Evolutionary conservation across 1,140 invertebrate species (phyloP).

Genomic region (Diorhabda carinulata): DNA sequence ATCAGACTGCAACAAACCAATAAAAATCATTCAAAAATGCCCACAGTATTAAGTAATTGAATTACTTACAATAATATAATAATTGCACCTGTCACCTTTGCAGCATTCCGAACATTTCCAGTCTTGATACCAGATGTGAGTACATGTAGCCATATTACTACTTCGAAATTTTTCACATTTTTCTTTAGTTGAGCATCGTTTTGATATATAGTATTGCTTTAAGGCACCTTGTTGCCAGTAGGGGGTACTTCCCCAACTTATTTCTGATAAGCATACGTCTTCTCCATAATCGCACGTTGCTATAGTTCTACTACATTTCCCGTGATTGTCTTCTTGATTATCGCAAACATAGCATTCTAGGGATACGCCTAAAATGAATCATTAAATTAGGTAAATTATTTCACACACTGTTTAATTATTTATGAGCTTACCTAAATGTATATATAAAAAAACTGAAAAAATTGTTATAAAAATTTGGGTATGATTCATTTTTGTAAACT

Average conservation of each 20-base stretch:
- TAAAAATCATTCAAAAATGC: no score
- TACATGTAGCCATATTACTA: conserved; percentile 73
- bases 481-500: no score
- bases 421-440: no score
- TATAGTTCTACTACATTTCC: conserved; percentile 90
- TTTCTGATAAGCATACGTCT: conserved; percentile 84
- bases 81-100: conserved; percentile 94
- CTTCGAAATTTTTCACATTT: conserved; percentile 69
- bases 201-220: conserved; percentile 93
- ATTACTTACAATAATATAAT: conserved; percentile 88
- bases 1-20: no score
- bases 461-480: no score
- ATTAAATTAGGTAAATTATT: not conserved
- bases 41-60: not conserved
- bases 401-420: not conserved
- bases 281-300: conserved; percentile 83
- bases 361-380: conserved; percentile 52
- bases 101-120: conserved; percentile 98
- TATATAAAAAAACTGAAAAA: no score
- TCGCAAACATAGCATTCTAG: conserved; percentile 94
- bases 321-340: conserved; percentile 86
- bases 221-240: conserved; percentile 91
- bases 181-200: conserved; percentile 78
- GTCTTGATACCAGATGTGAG: conserved; percentile 95
- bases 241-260: conserved; percentile 88